phyloP scores from a whole-genome alignment of 1,140 invertebrate genomes.

The Panagrolaimus sp. region DNA sequence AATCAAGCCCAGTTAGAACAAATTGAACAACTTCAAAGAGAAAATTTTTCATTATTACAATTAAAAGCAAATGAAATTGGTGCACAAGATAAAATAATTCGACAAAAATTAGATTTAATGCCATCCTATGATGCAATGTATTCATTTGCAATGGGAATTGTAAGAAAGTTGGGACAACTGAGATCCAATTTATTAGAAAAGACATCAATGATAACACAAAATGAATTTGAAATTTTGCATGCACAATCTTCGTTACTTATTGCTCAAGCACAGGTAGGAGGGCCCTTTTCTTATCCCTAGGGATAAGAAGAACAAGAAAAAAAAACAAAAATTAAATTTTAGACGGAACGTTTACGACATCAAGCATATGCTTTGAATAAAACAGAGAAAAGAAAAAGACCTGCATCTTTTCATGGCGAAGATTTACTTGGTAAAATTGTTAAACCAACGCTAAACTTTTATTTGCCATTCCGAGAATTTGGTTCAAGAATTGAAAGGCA shows the following conservation, averaged over 20 bases:
- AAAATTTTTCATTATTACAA: slow-evolving; percentile 15
- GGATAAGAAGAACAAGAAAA: neutral
- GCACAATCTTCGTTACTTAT: slow-evolving; percentile 9
- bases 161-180: slow-evolving; percentile 1
- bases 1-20: slow-evolving; percentile 17
- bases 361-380: neutral
- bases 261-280: neutral
- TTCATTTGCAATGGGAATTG: slow-evolving; percentile 21
- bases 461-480: slow-evolving; percentile 6
- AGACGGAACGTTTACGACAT: slow-evolving; percentile 1
- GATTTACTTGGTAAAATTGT: neutral
- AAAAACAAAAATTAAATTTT: neutral
- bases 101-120: slow-evolving; percentile 9
- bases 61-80: slow-evolving; percentile 3
- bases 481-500: slow-evolving; percentile 12
- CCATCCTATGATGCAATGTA: slow-evolving; percentile 15
- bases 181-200: slow-evolving; percentile 8
- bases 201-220: neutral
- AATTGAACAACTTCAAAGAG: slow-evolving; percentile 16
- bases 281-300: neutral
- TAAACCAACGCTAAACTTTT: slow-evolving; percentile 11
- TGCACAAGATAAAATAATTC: neutral
- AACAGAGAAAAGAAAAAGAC: neutral
- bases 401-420: slow-evolving; percentile 7
- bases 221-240: slow-evolving; percentile 17